Percentiles rank a stretch among this genome's conserved stretches.
phyloP scores from a whole-genome alignment of 1,140 invertebrate genomes.

The Drosophila micromelanica region DNA sequence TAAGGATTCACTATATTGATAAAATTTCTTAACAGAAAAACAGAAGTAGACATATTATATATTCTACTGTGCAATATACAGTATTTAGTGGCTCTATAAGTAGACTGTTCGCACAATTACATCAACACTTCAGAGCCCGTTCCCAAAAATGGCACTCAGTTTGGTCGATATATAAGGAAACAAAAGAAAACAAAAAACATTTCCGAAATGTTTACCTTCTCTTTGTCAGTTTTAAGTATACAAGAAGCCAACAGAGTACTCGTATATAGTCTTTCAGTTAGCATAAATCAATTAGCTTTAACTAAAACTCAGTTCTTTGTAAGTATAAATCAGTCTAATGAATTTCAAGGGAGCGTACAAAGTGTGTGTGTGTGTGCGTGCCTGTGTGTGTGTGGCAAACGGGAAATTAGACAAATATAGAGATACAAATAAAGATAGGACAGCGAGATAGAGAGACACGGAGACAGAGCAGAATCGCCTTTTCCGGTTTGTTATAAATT shows the following conservation, averaged over 20 bases:
- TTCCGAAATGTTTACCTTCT: not conserved
- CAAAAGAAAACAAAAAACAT: not conserved
- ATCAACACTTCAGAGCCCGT: conserved; percentile 11
- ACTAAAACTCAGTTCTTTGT: not conserved
- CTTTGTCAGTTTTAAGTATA: not conserved
- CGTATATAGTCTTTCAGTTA: not conserved
- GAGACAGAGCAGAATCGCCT: conserved; percentile 55
- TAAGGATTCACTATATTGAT: no score
- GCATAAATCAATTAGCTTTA: conserved; percentile 18
- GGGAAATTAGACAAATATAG: conserved; percentile 78
- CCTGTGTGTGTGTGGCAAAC: conserved; percentile 45
- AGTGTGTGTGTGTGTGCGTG: conserved; percentile 3
- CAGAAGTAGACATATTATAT: not conserved
- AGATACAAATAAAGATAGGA: conserved; percentile 44
- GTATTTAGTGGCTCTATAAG: conserved; percentile 1
- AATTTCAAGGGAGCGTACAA: conserved; percentile 14
- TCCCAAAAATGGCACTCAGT: conserved; percentile 12
- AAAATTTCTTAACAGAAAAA: no score
- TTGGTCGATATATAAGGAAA: conserved; percentile 36
- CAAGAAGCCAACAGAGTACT: not conserved
- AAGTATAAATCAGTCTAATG: conserved; percentile 14
- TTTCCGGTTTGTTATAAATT: conserved; percentile 74
- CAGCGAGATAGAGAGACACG: conserved; percentile 29
- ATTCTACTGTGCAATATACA: not conserved
- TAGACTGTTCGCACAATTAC: not conserved